phyloP scores from a whole-genome alignment of 2,797 vertebrate species.

The Enteromius anoplus region DNA sequence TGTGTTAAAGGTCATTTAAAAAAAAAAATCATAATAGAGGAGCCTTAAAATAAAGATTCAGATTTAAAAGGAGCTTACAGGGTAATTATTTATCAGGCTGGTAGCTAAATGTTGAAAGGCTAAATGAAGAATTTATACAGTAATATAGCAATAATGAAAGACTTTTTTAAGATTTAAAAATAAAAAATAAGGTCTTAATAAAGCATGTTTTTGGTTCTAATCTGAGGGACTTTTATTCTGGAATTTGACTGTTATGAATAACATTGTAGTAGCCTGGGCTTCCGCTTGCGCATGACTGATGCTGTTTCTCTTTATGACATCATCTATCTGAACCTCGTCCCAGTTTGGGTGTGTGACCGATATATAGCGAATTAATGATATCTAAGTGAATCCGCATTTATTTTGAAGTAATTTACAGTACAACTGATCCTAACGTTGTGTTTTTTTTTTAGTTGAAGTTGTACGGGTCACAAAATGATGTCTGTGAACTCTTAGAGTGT shows the following conservation, averaged over 20 bases:
- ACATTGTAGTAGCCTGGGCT: neutral
- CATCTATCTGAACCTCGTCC: slow-evolving; percentile 54
- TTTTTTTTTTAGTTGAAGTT: slow-evolving; percentile 11
- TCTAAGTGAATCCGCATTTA: neutral
- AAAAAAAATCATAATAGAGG: no score
- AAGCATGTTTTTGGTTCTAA: neutral
- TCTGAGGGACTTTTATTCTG: neutral
- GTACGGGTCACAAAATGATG: neutral
- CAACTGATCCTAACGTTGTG: neutral
- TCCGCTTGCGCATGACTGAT: slow-evolving; percentile 38
- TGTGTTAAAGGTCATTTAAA: no score
- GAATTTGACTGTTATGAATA: neutral
- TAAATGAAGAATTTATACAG: neutral
- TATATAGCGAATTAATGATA: neutral
- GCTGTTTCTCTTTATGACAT: slow-evolving; percentile 32
- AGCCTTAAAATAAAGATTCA: neutral
- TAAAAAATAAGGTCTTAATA: neutral
- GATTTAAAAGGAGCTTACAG: neutral
- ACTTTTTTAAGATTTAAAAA: neutral
- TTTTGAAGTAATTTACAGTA: neutral
- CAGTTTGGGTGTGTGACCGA: slow-evolving; percentile 55
- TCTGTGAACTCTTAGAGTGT: neutral
- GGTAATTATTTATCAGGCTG: neutral
- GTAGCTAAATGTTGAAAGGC: neutral
- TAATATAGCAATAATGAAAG: neutral